phyloP scores from a whole-genome alignment of 2,888 invertebrate genomes.

The Digitonthophagus gazella region DNA sequence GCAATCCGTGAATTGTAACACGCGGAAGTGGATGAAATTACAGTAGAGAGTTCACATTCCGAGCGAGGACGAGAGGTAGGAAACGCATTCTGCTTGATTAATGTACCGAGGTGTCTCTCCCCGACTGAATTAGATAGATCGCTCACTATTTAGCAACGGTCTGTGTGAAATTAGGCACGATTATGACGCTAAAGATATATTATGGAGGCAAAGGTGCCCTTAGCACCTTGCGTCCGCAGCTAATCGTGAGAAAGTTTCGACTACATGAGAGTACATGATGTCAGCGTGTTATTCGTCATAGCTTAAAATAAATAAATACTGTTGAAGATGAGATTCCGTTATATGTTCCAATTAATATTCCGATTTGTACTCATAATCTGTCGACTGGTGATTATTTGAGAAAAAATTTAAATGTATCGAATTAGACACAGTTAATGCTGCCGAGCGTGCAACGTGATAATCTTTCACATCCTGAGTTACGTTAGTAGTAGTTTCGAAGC shows the following conservation, averaged over 20 bases:
- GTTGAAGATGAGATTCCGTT: not conserved
- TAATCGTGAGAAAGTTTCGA: not conserved
- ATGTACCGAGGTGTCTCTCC: slow-evolving; percentile 7
- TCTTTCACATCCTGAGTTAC: not conserved
- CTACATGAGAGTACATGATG: not conserved
- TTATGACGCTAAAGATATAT: not conserved
- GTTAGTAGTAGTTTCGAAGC: not conserved
- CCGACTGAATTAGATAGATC: slow-evolving; percentile 5
- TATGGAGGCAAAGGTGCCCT: not conserved
- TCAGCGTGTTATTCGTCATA: not conserved
- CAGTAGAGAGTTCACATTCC: slow-evolving; percentile 13
- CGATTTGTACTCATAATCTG: too few relatives aligned
- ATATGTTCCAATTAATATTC: not conserved
- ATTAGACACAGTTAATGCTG: not conserved
- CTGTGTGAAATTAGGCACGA: slow-evolving; percentile 11
- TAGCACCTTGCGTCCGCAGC: not conserved
- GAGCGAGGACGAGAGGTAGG: not conserved
- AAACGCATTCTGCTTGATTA: slow-evolving; percentile 5
- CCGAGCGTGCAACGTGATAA: not conserved
- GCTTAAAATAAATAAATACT: not conserved
- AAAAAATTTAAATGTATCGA: not conserved
- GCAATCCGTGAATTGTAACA: slow-evolving; percentile 3
- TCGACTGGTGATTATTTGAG: too few relatives aligned
- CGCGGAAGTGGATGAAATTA: slow-evolving; percentile 16
- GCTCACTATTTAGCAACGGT: slow-evolving; percentile 9